These are phyloP conservation scores for Nemapogon koenigi DNA, from an alignment of 2,888 invertebrate species.

Conservation along the genomic window DNA sequence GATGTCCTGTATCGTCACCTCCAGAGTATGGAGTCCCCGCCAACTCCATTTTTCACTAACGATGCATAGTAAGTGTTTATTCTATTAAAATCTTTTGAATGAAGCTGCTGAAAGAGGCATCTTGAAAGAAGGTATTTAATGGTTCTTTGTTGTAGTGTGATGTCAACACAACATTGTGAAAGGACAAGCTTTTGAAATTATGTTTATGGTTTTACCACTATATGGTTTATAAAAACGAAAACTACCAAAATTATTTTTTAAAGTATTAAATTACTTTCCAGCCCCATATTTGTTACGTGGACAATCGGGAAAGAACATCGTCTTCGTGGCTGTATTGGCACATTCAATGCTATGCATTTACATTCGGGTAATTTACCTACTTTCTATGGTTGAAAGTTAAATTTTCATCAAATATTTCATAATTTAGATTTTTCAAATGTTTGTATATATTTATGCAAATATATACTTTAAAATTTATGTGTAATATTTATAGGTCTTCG, in stretches of 20 bases:
- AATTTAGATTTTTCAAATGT: not conserved
- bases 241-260: too few species aligned
- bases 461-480: not conserved
- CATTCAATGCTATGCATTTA: slow-evolving; percentile 95
- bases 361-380: slow-evolving; percentile 71
- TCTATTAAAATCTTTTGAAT: too few species aligned
- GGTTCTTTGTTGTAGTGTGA: too few species aligned
- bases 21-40: slow-evolving; percentile 91
- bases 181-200: too few species aligned
- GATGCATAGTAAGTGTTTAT: slow-evolving; percentile 93
- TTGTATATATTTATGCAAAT: not conserved
- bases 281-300: slow-evolving; percentile 99
- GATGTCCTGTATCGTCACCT: slow-evolving; percentile 96
- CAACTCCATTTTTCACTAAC: slow-evolving; percentile 90
- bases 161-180: too few species aligned
- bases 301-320: slow-evolving; percentile 95
- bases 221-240: too few species aligned
- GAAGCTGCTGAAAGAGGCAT: too few species aligned
- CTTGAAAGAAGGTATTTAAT: too few species aligned
- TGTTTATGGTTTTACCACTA: too few species aligned
- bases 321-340: slow-evolving; percentile 97
- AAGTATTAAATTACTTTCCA: slow-evolving; percentile 51
- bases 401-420: not conserved
- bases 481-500: slow-evolving; percentile 75
- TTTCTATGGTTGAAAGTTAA: not conserved